Percentiles rank a stretch among this genome's conserved stretches.
Evolutionary conservation across 2,888 invertebrate genomes (phyloP).

Genomic region (Ennomos erosarius): DNA sequence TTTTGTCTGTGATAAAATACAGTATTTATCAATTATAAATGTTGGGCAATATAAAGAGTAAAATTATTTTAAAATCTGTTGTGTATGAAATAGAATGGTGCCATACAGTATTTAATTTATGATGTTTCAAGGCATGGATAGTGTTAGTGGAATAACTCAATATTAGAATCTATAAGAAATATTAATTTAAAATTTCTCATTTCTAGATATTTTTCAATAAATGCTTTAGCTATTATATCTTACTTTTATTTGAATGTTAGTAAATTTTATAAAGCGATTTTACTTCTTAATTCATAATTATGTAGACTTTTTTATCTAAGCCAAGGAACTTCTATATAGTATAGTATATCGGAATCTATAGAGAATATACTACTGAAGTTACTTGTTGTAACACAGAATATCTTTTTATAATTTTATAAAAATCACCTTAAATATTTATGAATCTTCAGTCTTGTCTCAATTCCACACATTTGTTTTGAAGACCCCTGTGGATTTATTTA

Average conservation of each 20-base stretch:
- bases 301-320: too few species aligned
- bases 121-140: background rate
- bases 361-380: too few species aligned
- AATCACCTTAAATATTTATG: too few species aligned
- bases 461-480: too few species aligned
- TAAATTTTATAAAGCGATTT: conserved; percentile 3
- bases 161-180: background rate
- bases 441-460: too few species aligned
- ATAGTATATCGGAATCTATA: too few species aligned
- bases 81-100: conserved; percentile 11
- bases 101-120: conserved; percentile 5
- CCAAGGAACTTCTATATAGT: too few species aligned
- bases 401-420: too few species aligned
- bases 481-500: too few species aligned
- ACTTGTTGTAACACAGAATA: too few species aligned
- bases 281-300: too few species aligned
- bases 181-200: conserved; percentile 12
- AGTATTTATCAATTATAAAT: conserved; percentile 54
- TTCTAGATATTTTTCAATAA: conserved; percentile 29
- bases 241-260: conserved; percentile 29
- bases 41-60: conserved; percentile 40
- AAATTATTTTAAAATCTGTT: conserved; percentile 8
- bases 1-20: conserved; percentile 72
- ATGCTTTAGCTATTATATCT: conserved; percentile 18
- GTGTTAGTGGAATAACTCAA: conserved; percentile 2